A percentile compares a stretch with the other conserved stretches of the same genome.
These are phyloP conservation scores for Cephus cinctus DNA, from an alignment of 1,140 invertebrate genomes.

Conservation along the genomic window DNA sequence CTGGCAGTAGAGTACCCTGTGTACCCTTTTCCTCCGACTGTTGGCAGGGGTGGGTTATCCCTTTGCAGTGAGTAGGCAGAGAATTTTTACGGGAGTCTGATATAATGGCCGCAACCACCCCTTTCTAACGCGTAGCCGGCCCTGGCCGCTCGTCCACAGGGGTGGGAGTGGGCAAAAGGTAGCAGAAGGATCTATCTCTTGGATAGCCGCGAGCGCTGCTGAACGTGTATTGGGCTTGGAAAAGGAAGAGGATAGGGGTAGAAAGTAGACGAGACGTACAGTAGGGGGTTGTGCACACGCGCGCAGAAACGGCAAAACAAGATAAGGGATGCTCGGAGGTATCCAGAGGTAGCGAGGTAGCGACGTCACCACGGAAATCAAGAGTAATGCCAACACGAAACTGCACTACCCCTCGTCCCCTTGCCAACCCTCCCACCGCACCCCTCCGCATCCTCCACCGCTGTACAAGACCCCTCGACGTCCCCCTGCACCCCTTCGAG, in stretches of 20 bases:
- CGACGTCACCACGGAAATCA: constrained; percentile 56
- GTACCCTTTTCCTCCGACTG: no score
- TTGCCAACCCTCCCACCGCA: constrained; percentile 26
- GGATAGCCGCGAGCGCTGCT: constrained; percentile 14
- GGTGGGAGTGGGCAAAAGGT: background rate
- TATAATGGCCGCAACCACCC: no score
- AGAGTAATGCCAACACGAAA: constrained; percentile 59
- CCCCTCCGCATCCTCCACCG: constrained; percentile 13
- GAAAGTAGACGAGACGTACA: constrained; percentile 2
- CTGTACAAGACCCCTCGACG: constrained; percentile 24
- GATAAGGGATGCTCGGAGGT: constrained; percentile 17
- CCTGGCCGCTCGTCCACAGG: no score
- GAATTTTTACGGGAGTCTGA: no score
- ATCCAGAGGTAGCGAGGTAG: constrained; percentile 40
- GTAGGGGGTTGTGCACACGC: background rate
- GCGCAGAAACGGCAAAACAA: constrained; percentile 22
- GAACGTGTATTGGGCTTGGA: no score
- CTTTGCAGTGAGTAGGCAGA: no score
- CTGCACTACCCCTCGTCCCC: constrained; percentile 53
- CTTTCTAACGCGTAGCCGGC: no score
- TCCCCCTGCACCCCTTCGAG: constrained; percentile 22
- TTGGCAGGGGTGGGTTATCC: no score
- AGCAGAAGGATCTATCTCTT: constrained; percentile 18
- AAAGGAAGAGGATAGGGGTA: constrained; percentile 7
- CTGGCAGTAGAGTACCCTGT: no score